Evolutionary conservation across 2,113 vertebrate genomes (phyloP).

Genomic region (Phalacrocorax brasilianus): DNA sequence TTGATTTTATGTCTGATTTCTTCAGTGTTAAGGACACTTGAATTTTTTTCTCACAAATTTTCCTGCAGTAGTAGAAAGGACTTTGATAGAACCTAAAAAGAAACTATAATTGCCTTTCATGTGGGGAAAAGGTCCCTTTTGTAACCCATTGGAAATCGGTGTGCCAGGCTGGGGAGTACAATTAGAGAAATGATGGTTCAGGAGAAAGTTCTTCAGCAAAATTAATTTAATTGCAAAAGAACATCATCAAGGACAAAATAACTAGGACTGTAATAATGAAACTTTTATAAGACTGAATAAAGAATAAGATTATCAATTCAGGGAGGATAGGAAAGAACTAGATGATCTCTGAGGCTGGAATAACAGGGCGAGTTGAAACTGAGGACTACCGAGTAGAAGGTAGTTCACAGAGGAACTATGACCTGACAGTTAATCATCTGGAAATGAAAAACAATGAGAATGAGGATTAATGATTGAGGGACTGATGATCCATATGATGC

Average conservation of each 20-base stretch:
- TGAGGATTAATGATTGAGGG: not conserved
- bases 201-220: constrained; percentile 4
- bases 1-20: not conserved
- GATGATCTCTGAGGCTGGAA: not conserved
- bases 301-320: not conserved
- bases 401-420: not conserved
- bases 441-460: not conserved
- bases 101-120: not conserved
- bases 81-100: not conserved
- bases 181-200: not conserved
- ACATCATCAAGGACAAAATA: not conserved
- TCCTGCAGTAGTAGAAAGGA: not conserved
- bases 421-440: not conserved
- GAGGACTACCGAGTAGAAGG: not conserved
- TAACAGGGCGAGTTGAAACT: not conserved
- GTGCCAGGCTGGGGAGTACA: not conserved
- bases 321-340: not conserved
- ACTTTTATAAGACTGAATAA: not conserved
- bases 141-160: not conserved
- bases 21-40: not conserved
- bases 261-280: not conserved
- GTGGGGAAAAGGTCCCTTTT: not conserved
- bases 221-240: constrained; percentile 21
- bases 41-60: not conserved
- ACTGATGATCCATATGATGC: not conserved